Base-by-base conservation (phyloP, 2,888 invertebrate species). In the Metopia argyrocephala region DNA sequence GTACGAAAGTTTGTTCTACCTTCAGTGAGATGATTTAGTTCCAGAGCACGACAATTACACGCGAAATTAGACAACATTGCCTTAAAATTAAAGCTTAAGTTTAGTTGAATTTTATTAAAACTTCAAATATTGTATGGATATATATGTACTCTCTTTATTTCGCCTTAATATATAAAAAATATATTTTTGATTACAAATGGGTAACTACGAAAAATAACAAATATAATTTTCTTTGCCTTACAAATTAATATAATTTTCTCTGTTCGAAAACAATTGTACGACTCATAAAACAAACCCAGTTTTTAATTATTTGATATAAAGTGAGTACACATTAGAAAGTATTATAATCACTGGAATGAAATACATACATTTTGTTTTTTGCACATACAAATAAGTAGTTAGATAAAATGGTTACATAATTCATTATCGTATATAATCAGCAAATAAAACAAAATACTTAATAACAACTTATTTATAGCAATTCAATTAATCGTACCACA, bases 331-430 rank as follows among this genome's bases (percentile, higher is more conserved):
- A 48, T 25, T 25, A 50, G 18, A 61, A 31, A 23, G 48, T 59
- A 38, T 48, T 50, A 48, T 68, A 76, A 52, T 66, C 52, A 45
- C 64, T 80, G 80, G 76, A 80, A 80, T 80, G 80, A 76, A 80
- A 57, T 73, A 52, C n/a, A n/a, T n/a, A n/a, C 64, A 61, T 25
- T 76, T 68, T 64, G 65, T 61, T 66, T 54, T 46, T 25, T 28
- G 1, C 7, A 25, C 46, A 27, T 15, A 12, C 25, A 56, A 12
- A 52, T 18, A 15, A 56, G 9, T 38, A 38, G 9, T 12, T 9
- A 27, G n/a, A 45, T 46, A 61, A 7, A 57, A 23, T 52, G n/a
- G 15, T 50, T 21, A 21, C 15, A 23, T 21, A 5, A 21, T 21
- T 45, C 38, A 15, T 21, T 31, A 52, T 70, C 38, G 15, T 52